Percentiles rank a stretch among this genome's conserved stretches.
Conservation (phyloP, 2,797 vertebrate species). For the Xiphorhynchus erythropygius region DNA sequence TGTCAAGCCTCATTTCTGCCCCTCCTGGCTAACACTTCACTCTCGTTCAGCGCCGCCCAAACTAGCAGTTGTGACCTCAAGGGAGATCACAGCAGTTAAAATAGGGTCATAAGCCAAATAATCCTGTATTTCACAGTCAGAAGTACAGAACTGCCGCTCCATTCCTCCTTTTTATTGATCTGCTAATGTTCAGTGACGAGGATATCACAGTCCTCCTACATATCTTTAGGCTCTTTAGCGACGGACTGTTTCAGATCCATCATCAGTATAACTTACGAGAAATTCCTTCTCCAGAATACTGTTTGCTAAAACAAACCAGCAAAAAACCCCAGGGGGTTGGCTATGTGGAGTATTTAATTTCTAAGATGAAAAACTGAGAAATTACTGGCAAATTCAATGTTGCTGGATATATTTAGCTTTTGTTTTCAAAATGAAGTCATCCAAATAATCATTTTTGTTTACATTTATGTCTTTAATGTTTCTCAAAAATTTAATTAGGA, state of each 20-base stretch:
- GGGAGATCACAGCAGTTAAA: background rate
- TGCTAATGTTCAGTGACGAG: background rate
- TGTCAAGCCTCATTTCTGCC: background rate
- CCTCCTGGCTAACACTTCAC: background rate
- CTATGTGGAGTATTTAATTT: background rate
- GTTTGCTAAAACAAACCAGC: background rate
- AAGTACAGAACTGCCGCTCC: background rate
- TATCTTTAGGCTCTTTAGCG: background rate
- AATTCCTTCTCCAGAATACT: background rate
- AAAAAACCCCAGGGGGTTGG: background rate
- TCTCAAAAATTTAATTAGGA: background rate
- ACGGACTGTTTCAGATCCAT: background rate
- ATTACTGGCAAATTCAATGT: background rate
- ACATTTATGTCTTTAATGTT: background rate
- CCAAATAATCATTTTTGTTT: background rate
- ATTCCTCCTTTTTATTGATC: background rate
- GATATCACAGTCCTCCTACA: background rate
- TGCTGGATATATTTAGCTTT: background rate
- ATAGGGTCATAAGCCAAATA: background rate
- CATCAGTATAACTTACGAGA: background rate
- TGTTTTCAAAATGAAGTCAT: background rate
- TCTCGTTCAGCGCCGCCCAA: background rate
- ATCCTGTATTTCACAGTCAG: background rate
- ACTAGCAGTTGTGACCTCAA: background rate
- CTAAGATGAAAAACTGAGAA: background rate